Evolutionary conservation across 2,113 vertebrate genomes (phyloP).

Genomic region (Ictidomys tridecemlineatus): DNA sequence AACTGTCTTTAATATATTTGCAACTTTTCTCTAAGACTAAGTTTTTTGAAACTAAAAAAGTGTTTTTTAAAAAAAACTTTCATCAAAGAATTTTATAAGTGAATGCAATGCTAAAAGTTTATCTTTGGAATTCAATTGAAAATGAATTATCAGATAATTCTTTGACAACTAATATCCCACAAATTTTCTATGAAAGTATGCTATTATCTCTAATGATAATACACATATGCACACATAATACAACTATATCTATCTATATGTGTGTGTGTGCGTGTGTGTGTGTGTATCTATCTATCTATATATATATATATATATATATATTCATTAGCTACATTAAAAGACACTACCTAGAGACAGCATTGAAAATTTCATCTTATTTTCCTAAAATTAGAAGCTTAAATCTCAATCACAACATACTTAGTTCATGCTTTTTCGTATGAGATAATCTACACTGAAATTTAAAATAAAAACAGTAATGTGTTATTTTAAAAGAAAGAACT

Average conservation of each 20-base stretch:
- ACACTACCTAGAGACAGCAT: not conserved
- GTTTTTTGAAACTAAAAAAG: too few relatives aligned
- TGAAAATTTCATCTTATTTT: not conserved
- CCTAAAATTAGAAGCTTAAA: not conserved
- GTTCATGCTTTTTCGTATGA: not conserved
- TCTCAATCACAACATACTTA: not conserved
- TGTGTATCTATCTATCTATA: not conserved
- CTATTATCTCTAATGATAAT: not conserved
- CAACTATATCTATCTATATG: too few relatives aligned
- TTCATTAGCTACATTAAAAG: not conserved
- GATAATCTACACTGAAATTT: not conserved
- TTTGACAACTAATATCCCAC: not conserved
- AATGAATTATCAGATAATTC: not conserved
- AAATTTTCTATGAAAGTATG: not conserved
- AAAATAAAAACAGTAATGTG: not conserved
- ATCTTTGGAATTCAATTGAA: not conserved
- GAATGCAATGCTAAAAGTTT: not conserved
- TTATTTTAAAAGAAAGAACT: not conserved
- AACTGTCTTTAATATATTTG: not conserved
- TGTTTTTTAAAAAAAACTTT: not conserved
- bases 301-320: not conserved
- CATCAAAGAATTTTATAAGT: not conserved
- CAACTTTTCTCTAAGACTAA: not conserved
- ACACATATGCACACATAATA: not conserved
- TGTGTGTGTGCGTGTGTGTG: too few relatives aligned